Evolutionary conservation across 2,888 invertebrate species (phyloP), one percentile per base, ranked within the genome.

Genomic region (Ectemnius cavifrons): DNA sequence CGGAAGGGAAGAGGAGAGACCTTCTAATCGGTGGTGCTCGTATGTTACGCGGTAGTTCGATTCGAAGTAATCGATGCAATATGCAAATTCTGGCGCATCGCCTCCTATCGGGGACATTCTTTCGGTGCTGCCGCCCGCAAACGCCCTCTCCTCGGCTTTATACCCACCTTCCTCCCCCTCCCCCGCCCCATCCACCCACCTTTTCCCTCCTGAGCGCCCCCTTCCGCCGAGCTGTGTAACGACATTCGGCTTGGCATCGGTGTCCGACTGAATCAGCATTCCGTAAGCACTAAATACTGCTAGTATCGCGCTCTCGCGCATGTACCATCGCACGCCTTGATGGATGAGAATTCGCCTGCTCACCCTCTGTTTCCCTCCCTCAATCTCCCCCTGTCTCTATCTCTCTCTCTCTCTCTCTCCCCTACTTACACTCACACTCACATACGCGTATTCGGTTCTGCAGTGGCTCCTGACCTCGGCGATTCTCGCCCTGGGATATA

Each of bases 191-290:
- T 20, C 20, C 20, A 2, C 20, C 20, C 2, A 20, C 20, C 20
- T 20, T 20, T 20, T 52, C 16, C 52, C 13, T 52, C 52, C 5
- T n/a, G 8, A 1, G 37, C 14, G 52, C n/a, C 47, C 13, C 47
- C n/a, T 11, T n/a, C 47, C 2, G 11, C 16, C 52, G 4, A 4
- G 3, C 47, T 16, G 4, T 52, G n/a, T 52, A 52, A 16, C 52
- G 52, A 52, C 52, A 52, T 52, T 52, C 52, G 78, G 75, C 81
- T 80, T 78, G 63, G 78, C 78, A 84, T 85, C 80, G 84, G 82
- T 79, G 85, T 84, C 84, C 82, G 81, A 81, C 83, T 82, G 85
- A 86, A 86, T 87, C 86, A 86, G 85, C 85, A 83, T 80, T 82
- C 75, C 71, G 79, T 76, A 75, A 79, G 80, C 84, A 80, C 84